Evolutionary conservation across 2,797 vertebrate species (phyloP).

Genomic region (Cottoperca gobio): DNA sequence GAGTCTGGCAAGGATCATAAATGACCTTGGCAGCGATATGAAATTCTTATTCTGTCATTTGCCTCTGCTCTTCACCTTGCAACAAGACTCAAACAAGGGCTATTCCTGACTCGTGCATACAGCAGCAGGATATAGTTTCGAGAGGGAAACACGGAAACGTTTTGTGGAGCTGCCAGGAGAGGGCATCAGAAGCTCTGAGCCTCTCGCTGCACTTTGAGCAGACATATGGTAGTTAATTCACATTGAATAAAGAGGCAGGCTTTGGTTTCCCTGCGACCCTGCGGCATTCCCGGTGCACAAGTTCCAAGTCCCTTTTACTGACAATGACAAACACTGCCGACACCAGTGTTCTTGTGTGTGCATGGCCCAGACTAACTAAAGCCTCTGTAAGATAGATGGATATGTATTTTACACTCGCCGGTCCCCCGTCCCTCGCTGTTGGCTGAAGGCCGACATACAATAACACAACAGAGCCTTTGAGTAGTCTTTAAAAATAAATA

Average conservation of each 20-base stretch:
- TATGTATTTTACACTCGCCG: conserved; percentile 78
- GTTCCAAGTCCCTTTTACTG: conserved; percentile 59
- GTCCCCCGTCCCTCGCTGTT: conserved; percentile 46
- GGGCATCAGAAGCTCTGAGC: conserved; percentile 36
- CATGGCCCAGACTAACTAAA: conserved; percentile 64
- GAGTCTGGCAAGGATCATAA: conserved; percentile 21
- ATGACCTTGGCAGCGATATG: conserved; percentile 28
- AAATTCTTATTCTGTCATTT: conserved; percentile 58
- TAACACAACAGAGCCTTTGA: conserved; percentile 11
- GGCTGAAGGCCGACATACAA: conserved; percentile 58
- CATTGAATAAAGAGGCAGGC: conserved; percentile 45
- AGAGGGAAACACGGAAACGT: conserved; percentile 72
- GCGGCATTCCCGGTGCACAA: conserved; percentile 44
- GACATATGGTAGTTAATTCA: conserved; percentile 71
- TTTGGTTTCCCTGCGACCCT: conserved; percentile 63
- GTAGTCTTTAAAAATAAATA: neutral
- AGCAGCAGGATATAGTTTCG: conserved; percentile 84
- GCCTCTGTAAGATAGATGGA: conserved; percentile 78
- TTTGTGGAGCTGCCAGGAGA: conserved; percentile 50
- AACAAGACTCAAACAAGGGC: conserved; percentile 85
- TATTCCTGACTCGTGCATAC: conserved; percentile 83
- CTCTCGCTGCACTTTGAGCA: conserved; percentile 12
- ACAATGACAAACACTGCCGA: conserved; percentile 75
- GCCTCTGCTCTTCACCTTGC: conserved; percentile 77
- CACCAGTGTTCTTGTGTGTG: conserved; percentile 59